Evolutionary conservation across 2,797 vertebrate species (phyloP).

Genomic region (Gymnopithys bicolor): DNA sequence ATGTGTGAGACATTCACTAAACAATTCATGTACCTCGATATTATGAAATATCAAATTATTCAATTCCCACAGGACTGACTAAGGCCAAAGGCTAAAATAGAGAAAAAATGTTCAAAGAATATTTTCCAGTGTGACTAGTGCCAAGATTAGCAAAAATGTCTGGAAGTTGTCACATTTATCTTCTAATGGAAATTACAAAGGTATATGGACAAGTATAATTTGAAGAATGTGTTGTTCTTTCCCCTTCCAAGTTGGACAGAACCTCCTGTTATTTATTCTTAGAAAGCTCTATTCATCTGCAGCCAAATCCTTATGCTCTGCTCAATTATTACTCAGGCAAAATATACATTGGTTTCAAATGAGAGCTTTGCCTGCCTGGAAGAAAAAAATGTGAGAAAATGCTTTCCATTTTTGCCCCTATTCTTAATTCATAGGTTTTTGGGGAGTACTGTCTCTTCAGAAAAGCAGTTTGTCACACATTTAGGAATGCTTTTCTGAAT

Average conservation of each 20-base stretch:
- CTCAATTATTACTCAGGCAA: constrained; percentile 5
- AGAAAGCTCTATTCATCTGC: constrained; percentile 52
- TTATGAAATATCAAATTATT: constrained; percentile 53
- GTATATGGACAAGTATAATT: constrained; percentile 58
- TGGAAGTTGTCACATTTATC: constrained; percentile 58
- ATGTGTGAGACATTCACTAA: constrained; percentile 25
- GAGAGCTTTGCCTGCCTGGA: background rate
- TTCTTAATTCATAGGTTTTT: background rate
- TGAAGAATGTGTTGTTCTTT: constrained; percentile 54
- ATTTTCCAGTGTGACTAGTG: constrained; percentile 32
- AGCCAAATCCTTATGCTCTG: constrained; percentile 43
- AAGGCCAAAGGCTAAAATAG: constrained; percentile 10
- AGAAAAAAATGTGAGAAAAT: constrained; percentile 11
- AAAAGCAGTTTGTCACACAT: background rate
- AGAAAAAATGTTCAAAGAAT: constrained; percentile 47
- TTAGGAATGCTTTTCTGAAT: background rate
- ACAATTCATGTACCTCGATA: constrained; percentile 27
- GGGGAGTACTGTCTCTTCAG: background rate
- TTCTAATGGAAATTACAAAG: constrained; percentile 55
- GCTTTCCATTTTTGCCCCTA: background rate
- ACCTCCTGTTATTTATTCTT: constrained; percentile 51
- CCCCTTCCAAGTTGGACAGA: constrained; percentile 25
- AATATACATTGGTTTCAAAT: constrained; percentile 19
- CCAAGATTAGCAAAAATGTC: constrained; percentile 61
- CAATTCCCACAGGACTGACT: constrained; percentile 10